These are phyloP conservation scores for Orbicella faveolata DNA, from an alignment of 64 coral and sea anemone species.

Conservation along the genomic window DNA sequence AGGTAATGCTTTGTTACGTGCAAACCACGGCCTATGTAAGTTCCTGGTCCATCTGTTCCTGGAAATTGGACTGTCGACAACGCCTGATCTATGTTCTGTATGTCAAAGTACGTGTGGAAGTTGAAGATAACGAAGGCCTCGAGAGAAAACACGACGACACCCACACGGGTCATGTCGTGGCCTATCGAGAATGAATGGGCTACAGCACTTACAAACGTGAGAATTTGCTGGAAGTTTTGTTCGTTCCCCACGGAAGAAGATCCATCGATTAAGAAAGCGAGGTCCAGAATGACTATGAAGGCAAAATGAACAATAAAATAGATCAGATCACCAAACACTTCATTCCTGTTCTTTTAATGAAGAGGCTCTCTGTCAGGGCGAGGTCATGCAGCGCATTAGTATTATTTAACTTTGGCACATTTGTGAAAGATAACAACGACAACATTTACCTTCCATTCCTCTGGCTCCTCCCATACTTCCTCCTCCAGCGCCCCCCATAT, in stretches of 20 bases:
- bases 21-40: conserved; percentile 87
- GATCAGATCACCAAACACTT: not conserved
- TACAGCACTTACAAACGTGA: conserved; percentile 82
- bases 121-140: conserved; percentile 95
- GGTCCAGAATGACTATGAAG: conserved; percentile 63
- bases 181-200: conserved; percentile 68
- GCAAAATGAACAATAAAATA: not conserved
- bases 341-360: no score
- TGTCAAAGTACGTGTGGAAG: conserved; percentile 90
- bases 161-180: conserved; percentile 53
- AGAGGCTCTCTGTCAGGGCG: no score
- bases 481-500: conserved; percentile 32
- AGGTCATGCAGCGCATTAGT: no score
- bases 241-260: conserved; percentile 71
- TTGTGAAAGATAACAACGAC: no score
- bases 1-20: conserved; percentile 69
- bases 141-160: conserved; percentile 72
- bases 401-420: no score
- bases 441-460: conserved; percentile 15
- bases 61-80: conserved; percentile 77
- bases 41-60: conserved; percentile 87
- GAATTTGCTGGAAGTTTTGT: conserved; percentile 82
- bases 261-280: conserved; percentile 86
- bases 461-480: conserved; percentile 16
- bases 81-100: conserved; percentile 79